These are phyloP conservation scores for Xenopus petersii DNA, from an alignment of 2,797 vertebrate genomes.

Conservation along the genomic window DNA sequence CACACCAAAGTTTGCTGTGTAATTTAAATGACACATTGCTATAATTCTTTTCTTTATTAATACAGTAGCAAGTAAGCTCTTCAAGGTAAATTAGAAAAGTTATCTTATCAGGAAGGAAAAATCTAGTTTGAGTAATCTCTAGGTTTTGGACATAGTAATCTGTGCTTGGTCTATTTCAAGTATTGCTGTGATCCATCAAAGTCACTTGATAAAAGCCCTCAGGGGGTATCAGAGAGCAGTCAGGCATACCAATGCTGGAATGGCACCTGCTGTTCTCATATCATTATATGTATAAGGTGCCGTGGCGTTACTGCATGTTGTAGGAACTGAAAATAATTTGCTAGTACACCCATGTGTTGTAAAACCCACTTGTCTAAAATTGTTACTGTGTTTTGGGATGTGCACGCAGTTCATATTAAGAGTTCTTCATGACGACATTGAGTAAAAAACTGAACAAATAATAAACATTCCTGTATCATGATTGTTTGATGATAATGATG, in stretches of 20 bases:
- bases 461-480: no score
- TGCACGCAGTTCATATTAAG: no score
- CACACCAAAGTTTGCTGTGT: neutral
- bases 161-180: conserved; percentile 67
- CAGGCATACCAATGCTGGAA: conserved; percentile 59
- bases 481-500: no score
- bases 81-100: conserved; percentile 96
- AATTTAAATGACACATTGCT: neutral
- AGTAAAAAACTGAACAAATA: no score
- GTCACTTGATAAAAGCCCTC: conserved; percentile 73
- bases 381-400: no score
- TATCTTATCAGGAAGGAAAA: conserved; percentile 78
- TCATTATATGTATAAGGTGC: conserved; percentile 61
- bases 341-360: no score
- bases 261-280: conserved; percentile 68
- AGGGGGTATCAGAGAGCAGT: conserved; percentile 65
- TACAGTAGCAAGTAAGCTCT: conserved; percentile 30
- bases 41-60: neutral
- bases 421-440: no score
- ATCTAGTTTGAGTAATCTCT: conserved; percentile 61
- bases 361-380: no score
- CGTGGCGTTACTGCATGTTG: conserved; percentile 7
- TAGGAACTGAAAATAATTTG: conserved; percentile 1
- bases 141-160: conserved; percentile 77
- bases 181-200: conserved; percentile 84